phyloP scores from a whole-genome alignment of 2,888 invertebrate species.

The Sarcophaga variegata region DNA sequence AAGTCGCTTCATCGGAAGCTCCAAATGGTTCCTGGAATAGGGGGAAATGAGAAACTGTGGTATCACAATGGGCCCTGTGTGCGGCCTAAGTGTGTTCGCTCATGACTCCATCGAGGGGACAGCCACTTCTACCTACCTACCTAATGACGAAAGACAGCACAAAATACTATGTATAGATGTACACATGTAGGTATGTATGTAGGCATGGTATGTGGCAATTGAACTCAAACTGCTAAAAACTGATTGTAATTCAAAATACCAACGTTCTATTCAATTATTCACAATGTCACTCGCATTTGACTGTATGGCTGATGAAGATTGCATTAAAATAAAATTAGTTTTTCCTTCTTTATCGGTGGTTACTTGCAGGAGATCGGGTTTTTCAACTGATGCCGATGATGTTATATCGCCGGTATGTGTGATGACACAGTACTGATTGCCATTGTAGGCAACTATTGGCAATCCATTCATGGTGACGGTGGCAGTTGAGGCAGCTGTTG shows the following conservation, averaged over 20 bases:
- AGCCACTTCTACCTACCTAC: too few relatives aligned
- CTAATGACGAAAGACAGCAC: too few relatives aligned
- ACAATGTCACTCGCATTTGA: conserved; percentile 60
- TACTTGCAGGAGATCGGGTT: conserved; percentile 74
- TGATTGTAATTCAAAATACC: conserved; percentile 13
- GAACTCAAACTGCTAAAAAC: conserved; percentile 6
- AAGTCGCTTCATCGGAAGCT: too few relatives aligned
- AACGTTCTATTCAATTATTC: conserved; percentile 52
- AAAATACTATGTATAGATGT: too few relatives aligned
- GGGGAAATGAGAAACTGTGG: too few relatives aligned
- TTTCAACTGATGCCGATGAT: conserved; percentile 63
- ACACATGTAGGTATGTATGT: too few relatives aligned
- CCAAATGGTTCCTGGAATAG: too few relatives aligned
- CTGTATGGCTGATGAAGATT: conserved; percentile 71
- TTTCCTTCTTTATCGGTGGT: conserved; percentile 72
- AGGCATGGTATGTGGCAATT: too few relatives aligned
- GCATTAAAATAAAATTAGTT: conserved; percentile 79
- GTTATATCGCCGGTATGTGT: conserved; percentile 73
- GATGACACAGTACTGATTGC: conserved; percentile 79
- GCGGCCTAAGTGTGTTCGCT: too few relatives aligned
- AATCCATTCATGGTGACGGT: conserved; percentile 71
- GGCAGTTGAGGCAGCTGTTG: conserved; percentile 50
- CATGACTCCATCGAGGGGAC: too few relatives aligned
- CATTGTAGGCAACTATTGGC: conserved; percentile 79
- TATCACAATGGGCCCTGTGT: too few relatives aligned